phyloP scores from a whole-genome alignment of 2,888 invertebrate genomes.

The Dione vanillae region DNA sequence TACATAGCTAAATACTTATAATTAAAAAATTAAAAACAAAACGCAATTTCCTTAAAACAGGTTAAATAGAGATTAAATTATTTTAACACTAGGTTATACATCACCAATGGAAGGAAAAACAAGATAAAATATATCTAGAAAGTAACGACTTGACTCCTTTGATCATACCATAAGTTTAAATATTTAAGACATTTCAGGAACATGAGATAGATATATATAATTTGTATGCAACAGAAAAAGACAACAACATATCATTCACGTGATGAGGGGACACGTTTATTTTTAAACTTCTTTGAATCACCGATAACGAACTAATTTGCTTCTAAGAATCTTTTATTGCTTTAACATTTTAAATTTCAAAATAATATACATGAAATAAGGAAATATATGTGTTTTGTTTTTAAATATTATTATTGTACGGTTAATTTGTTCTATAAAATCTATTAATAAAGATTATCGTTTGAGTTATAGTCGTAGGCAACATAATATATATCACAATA shows the following conservation, averaged over 20 bases:
- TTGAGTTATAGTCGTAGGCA: no score
- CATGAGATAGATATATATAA: conserved; percentile 34
- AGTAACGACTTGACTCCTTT: conserved; percentile 13
- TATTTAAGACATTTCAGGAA: conserved; percentile 36
- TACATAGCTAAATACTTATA: no score
- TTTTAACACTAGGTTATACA: neutral
- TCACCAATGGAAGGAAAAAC: neutral
- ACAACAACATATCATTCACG: conserved; percentile 50
- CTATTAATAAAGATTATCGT: no score
- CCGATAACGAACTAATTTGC: conserved; percentile 41
- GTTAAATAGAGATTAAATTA: neutral
- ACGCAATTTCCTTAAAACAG: no score
- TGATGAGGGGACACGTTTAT: conserved; percentile 55
- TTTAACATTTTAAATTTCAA: conserved; percentile 7
- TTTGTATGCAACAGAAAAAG: conserved; percentile 41
- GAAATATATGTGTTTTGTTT: neutral
- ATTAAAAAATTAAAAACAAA: no score
- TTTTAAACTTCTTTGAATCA: conserved; percentile 65
- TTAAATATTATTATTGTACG: neutral
- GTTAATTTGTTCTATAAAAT: neutral
- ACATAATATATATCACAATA: no score
- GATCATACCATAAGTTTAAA: conserved; percentile 26
- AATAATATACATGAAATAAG: neutral
- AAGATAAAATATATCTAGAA: neutral
- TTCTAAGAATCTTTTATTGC: conserved; percentile 34